phyloP scores from a whole-genome alignment of 2,888 invertebrate genomes.

The Agonopterix arenella region DNA sequence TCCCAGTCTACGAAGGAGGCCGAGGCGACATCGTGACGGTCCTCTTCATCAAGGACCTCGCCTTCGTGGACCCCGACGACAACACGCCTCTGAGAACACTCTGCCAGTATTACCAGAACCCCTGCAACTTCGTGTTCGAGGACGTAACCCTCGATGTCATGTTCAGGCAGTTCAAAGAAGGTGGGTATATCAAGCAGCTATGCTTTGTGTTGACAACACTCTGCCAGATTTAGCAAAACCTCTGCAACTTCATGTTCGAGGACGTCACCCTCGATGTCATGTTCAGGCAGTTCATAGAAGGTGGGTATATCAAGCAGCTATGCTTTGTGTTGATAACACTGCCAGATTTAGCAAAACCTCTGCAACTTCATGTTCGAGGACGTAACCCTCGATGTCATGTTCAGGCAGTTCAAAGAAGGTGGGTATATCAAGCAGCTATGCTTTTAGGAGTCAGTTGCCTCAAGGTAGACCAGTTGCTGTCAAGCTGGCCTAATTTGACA shows the following conservation, averaged over 20 bases:
- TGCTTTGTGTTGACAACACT: too few species aligned
- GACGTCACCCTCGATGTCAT: slow-evolving; percentile 95
- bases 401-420: slow-evolving; percentile 98
- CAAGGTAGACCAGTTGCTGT: too few species aligned
- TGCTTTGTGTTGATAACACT: slow-evolving; percentile 59
- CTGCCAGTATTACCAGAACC: slow-evolving; percentile 97
- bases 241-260: slow-evolving; percentile 96
- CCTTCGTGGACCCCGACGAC: slow-evolving; percentile 99
- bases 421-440: slow-evolving; percentile 15
- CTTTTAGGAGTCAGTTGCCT: too few species aligned
- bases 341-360: slow-evolving; percentile 97
- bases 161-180: slow-evolving; percentile 98
- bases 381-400: slow-evolving; percentile 94
- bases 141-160: slow-evolving; percentile 96
- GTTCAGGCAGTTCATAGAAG: slow-evolving; percentile 88
- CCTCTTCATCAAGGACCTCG: slow-evolving; percentile 98
- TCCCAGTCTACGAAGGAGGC: slow-evolving; percentile 93
- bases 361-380: slow-evolving; percentile 98
- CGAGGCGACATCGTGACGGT: slow-evolving; percentile 93
- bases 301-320: too few species aligned
- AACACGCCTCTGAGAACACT: slow-evolving; percentile 94
- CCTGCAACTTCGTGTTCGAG: slow-evolving; percentile 96
- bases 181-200: slow-evolving; percentile 54
- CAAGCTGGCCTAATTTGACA: too few species aligned
- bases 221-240: slow-evolving; percentile 96